A percentile compares a stretch with the other conserved stretches of the same genome.
Evolutionary conservation across 1,140 invertebrate genomes (phyloP).

Genomic region (Rhynchophorus ferrugineus): DNA sequence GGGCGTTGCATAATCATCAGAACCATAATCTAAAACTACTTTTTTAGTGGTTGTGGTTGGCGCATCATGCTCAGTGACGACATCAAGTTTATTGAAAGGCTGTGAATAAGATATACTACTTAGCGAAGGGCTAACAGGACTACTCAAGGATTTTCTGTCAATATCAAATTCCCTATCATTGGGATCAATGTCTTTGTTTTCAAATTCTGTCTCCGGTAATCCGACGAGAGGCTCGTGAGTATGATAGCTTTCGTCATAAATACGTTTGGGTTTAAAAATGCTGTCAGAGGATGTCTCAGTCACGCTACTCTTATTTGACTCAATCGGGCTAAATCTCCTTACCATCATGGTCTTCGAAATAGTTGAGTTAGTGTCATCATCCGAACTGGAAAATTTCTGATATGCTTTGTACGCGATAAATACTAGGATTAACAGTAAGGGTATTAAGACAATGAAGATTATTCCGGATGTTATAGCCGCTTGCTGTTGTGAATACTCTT

Average conservation of each 20-base stretch:
- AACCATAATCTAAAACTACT: conserved; percentile 20
- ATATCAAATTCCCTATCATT: conserved; percentile 23
- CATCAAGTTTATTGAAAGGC: conserved; percentile 17
- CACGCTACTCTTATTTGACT: conserved; percentile 21
- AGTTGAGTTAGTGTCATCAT: conserved; percentile 33
- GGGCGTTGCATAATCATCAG: conserved; percentile 25
- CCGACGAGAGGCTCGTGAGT: conserved; percentile 74
- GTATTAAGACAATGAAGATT: conserved; percentile 56
- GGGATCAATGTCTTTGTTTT: conserved; percentile 67
- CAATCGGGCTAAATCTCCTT: conserved; percentile 20
- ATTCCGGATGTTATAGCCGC: conserved; percentile 70
- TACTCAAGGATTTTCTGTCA: background rate
- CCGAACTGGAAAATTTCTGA: conserved; percentile 45
- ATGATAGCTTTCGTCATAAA: conserved; percentile 70
- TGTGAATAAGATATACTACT: conserved; percentile 18
- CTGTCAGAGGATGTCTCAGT: conserved; percentile 26
- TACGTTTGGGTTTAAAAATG: conserved; percentile 53
- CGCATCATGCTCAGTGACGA: conserved; percentile 6
- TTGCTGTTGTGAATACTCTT: conserved; percentile 68
- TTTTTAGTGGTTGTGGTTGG: no score
- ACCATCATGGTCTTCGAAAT: conserved; percentile 3
- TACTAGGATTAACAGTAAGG: conserved; percentile 61
- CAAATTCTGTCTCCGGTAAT: conserved; percentile 67
- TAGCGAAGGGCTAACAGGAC: conserved; percentile 16
- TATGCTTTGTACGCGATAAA: conserved; percentile 60